Conservation (phyloP, 2,888 invertebrate genomes). For the Hoplodrina ambigua region DNA sequence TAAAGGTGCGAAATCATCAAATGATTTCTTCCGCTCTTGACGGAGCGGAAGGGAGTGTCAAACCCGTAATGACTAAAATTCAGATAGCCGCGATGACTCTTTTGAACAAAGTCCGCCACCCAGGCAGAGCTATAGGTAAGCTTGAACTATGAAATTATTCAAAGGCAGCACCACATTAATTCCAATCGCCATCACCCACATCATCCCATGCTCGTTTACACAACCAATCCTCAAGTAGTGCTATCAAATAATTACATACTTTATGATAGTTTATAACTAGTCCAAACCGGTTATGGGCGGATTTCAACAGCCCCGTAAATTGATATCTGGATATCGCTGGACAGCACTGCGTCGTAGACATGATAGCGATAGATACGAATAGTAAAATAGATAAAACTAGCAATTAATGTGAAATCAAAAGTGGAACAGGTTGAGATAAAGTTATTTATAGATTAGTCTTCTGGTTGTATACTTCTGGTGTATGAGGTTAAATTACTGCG, state of each 20-base stretch:
- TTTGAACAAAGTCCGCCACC: no score
- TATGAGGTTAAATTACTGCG: not conserved
- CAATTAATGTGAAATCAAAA: constrained; percentile 46
- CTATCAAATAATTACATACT: constrained; percentile 45
- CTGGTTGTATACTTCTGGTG: constrained; percentile 4
- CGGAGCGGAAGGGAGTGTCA: no score
- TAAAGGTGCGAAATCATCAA: no score
- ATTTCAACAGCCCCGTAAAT: constrained; percentile 36
- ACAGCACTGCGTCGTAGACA: constrained; percentile 5
- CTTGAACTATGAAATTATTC: not conserved
- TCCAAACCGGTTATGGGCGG: constrained; percentile 29
- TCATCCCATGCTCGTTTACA: constrained; percentile 10
- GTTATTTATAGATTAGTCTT: constrained; percentile 15
- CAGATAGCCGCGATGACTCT: no score
- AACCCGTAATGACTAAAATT: no score
- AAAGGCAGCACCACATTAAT: constrained; percentile 4
- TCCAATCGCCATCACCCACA: constrained; percentile 2
- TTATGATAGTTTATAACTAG: constrained; percentile 36
- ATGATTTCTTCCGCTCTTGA: no score
- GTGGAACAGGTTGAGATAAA: constrained; percentile 42
- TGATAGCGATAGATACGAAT: constrained; percentile 34
- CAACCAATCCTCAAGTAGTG: constrained; percentile 32
- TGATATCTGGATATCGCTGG: constrained; percentile 50
- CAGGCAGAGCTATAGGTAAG: no score
- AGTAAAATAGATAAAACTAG: constrained; percentile 32